phyloP scores from a whole-genome alignment of 2,797 vertebrate species.

The Myiotriccus ornatus region DNA sequence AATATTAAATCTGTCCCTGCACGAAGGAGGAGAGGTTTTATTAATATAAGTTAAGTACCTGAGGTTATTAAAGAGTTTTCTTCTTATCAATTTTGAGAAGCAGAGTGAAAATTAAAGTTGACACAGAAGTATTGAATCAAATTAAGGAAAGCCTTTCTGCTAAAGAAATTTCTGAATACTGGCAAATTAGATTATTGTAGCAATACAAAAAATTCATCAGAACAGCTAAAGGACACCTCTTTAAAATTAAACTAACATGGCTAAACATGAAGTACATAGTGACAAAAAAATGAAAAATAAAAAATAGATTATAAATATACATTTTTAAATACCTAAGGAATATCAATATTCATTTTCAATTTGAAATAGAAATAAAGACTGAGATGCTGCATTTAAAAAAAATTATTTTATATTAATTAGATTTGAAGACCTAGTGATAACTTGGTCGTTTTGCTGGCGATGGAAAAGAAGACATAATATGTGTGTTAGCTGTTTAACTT shows the following conservation, averaged over 20 bases:
- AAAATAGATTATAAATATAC: background rate
- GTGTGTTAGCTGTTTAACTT: background rate
- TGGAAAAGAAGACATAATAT: background rate
- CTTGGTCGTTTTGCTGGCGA: background rate
- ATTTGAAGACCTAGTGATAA: background rate
- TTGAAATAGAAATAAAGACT: background rate
- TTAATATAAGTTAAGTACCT: background rate
- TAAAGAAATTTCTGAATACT: background rate
- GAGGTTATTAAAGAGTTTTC: background rate
- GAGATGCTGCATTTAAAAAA: background rate
- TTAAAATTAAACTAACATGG: background rate
- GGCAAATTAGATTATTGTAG: background rate
- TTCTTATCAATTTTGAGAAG: background rate
- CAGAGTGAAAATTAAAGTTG: slow-evolving; percentile 6
- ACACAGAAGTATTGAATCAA: background rate
- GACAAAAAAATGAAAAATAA: background rate
- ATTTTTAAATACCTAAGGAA: background rate
- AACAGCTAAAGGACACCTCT: background rate
- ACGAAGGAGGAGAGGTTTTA: background rate
- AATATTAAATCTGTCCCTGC: background rate
- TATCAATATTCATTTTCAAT: background rate
- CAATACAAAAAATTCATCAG: background rate
- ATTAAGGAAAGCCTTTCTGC: background rate
- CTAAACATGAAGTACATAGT: background rate
- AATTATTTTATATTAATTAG: background rate